Percentiles rank a stretch among this genome's conserved stretches.
Conservation (phyloP, 2,888 invertebrate genomes). For the Pollenia griseotomentosa region DNA sequence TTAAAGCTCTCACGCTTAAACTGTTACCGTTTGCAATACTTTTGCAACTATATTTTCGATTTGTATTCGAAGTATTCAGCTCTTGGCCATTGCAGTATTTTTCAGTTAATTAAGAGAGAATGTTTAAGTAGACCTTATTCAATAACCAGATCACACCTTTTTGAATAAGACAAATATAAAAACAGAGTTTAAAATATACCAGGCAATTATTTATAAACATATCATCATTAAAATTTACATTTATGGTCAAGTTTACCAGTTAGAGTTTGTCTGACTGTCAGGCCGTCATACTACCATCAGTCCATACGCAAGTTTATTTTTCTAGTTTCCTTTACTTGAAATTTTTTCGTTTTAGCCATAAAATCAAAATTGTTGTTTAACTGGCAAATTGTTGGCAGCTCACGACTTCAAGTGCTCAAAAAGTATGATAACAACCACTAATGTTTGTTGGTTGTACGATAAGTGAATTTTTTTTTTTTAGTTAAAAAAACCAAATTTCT, state of each 20-base stretch:
- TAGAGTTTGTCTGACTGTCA: neutral
- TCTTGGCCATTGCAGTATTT: constrained; percentile 53
- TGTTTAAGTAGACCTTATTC: constrained; percentile 61
- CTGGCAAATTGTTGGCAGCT: constrained; percentile 49
- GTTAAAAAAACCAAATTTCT: neutral
- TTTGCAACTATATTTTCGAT: neutral
- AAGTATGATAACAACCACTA: constrained; percentile 23
- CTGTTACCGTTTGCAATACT: neutral
- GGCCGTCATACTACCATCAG: neutral
- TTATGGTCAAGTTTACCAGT: constrained; percentile 68
- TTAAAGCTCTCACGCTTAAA: constrained; percentile 33
- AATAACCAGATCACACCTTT: constrained; percentile 72
- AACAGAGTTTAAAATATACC: constrained; percentile 20
- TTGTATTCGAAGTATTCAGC: constrained; percentile 63
- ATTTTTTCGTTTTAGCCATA: constrained; percentile 20
- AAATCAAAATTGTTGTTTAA: constrained; percentile 30
- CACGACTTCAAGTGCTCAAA: constrained; percentile 14
- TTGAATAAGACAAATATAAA: constrained; percentile 38
- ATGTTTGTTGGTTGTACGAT: constrained; percentile 19
- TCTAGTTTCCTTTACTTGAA: neutral
- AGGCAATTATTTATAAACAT: constrained; percentile 49
- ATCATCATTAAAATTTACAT: constrained; percentile 72
- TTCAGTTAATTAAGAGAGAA: constrained; percentile 61
- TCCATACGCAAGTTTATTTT: neutral
- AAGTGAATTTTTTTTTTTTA: constrained; percentile 35